Evolutionary conservation across 1,140 invertebrate genomes (phyloP).

Genomic region (Zophobas atratus): DNA sequence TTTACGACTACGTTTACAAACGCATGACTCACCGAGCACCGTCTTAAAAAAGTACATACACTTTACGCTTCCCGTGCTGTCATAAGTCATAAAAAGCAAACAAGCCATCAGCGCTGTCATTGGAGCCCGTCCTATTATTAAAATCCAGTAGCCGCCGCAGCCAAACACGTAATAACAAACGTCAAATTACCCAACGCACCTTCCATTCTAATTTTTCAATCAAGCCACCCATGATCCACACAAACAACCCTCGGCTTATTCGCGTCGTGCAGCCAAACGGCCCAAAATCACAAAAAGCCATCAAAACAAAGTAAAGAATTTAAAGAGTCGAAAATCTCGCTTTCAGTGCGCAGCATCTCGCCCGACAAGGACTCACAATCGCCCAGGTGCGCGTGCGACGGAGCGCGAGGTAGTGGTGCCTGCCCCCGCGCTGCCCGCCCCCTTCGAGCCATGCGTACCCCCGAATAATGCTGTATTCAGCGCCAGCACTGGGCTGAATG

Average conservation of each 20-base stretch:
- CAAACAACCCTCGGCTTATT: too few relatives aligned
- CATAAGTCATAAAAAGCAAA: slow-evolving; percentile 1
- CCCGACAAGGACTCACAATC: background rate
- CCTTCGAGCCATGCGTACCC: slow-evolving; percentile 6
- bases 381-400: background rate
- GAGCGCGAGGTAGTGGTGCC: background rate
- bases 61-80: background rate
- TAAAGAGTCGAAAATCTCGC: slow-evolving; percentile 16
- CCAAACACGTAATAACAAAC: background rate
- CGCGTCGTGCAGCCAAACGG: too few relatives aligned
- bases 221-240: background rate
- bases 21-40: background rate
- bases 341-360: slow-evolving; percentile 8
- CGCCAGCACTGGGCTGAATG: slow-evolving; percentile 61
- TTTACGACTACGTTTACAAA: background rate
- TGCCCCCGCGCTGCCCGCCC: slow-evolving; percentile 14
- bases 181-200: background rate
- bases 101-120: background rate
- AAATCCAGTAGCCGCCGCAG: background rate
- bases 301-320: slow-evolving; percentile 17
- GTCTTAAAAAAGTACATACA: too few relatives aligned
- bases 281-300: slow-evolving; percentile 9
- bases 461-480: slow-evolving; percentile 53
- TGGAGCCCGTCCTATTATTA: background rate
- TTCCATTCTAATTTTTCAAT: background rate